These are phyloP conservation scores for Epizoanthus illoricatus DNA, from an alignment of 92 coral and sea anemone species.

Conservation along the genomic window DNA sequence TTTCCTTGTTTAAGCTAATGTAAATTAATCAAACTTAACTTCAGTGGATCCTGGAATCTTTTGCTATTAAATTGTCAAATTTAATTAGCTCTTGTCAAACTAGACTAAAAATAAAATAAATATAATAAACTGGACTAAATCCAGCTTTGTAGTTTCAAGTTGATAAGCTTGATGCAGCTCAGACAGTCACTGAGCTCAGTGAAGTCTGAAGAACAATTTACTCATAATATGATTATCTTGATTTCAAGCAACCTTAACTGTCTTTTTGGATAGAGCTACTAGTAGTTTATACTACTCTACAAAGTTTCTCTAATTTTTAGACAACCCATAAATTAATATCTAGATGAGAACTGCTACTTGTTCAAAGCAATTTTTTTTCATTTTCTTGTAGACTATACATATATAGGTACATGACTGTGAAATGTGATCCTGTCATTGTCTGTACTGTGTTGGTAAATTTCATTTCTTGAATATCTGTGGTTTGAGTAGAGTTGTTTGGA, in stretches of 20 bases:
- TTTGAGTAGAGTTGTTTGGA: background rate
- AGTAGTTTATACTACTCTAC: too few species aligned
- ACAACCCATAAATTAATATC: too few species aligned
- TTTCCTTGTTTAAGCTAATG: too few species aligned
- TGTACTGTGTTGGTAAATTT: background rate
- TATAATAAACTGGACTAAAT: background rate
- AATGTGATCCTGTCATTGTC: background rate
- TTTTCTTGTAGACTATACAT: too few species aligned
- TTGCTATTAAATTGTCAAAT: background rate
- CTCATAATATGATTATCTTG: too few species aligned
- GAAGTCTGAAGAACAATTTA: background rate
- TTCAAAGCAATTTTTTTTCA: too few species aligned
- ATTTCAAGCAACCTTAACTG: too few species aligned
- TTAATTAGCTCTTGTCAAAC: background rate
- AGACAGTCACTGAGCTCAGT: background rate
- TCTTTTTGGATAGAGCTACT: too few species aligned
- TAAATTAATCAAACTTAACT: background rate
- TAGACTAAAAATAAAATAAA: background rate
- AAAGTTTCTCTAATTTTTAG: too few species aligned
- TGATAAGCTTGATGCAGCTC: background rate
- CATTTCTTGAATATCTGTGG: slow-evolving; percentile 16
- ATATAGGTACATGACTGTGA: too few species aligned
- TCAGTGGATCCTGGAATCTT: too few species aligned
- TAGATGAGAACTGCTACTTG: too few species aligned
- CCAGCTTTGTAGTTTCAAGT: background rate